These are phyloP conservation scores for Lithosia quadra DNA, from an alignment of 2,888 invertebrate species.

Conservation along the genomic window DNA sequence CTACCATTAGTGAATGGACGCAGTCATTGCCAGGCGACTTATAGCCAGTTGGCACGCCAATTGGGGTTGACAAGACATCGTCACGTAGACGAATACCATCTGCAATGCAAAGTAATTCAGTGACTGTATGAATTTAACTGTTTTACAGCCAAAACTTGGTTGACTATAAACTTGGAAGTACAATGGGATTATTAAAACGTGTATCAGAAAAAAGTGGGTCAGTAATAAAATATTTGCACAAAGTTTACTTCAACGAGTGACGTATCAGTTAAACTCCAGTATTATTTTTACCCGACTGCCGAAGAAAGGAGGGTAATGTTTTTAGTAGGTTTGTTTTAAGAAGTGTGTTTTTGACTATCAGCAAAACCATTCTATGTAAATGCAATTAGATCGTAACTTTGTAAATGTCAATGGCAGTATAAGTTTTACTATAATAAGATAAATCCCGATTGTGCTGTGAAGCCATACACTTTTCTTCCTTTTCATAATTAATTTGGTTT, in stretches of 20 bases:
- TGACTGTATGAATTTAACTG: constrained; percentile 1
- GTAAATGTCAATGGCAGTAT: no score
- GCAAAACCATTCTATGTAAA: no score
- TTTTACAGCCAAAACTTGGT: constrained; percentile 17
- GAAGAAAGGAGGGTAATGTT: no score
- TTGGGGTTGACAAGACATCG: constrained; percentile 38
- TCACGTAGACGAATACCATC: constrained; percentile 35
- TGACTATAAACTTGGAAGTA: neutral
- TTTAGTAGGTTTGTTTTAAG: neutral
- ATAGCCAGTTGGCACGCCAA: constrained; percentile 57
- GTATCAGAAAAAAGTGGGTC: constrained; percentile 1
- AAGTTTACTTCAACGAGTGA: neutral
- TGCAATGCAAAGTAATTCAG: constrained; percentile 33
- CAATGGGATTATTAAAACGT: constrained; percentile 1
- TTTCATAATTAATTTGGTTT: no score
- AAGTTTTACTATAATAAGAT: no score
- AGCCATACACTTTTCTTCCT: no score
- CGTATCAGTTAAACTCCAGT: neutral
- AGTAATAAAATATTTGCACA: neutral
- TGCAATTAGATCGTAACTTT: no score
- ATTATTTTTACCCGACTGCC: no score
- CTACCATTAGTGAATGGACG: constrained; percentile 59
- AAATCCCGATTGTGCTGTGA: no score
- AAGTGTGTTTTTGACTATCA: neutral
- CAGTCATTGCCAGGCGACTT: constrained; percentile 46